These are phyloP conservation scores for Bujurquina vittata DNA, from an alignment of 2,113 vertebrate genomes.

Conservation along the genomic window DNA sequence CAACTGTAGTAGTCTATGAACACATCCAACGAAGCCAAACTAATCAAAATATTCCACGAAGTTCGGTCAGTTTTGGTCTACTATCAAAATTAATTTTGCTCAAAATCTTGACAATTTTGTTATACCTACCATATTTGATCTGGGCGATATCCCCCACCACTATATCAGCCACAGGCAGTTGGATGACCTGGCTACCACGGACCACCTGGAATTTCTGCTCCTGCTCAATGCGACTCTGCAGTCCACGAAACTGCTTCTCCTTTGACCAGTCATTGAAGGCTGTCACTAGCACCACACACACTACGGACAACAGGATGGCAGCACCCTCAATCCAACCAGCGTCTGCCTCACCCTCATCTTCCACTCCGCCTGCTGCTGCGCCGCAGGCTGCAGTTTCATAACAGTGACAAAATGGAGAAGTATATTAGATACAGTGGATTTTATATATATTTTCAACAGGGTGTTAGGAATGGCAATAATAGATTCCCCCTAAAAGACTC, in stretches of 20 bases:
- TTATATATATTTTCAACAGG: no score
- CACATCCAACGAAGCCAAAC: not conserved
- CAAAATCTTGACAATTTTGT: not conserved
- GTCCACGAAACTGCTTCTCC: conserved; percentile 97
- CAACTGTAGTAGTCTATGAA: not conserved
- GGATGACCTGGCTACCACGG: conserved; percentile 91
- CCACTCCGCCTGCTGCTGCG: conserved; percentile 81
- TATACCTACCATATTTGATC: conserved; percentile 92
- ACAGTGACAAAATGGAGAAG: not conserved
- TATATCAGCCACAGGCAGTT: conserved; percentile 95
- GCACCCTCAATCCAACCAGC: conserved; percentile 99
- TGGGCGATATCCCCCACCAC: conserved; percentile 97
- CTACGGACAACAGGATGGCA: conserved; percentile 95
- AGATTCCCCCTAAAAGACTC: no score
- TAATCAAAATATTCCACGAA: not conserved
- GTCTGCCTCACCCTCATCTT: conserved; percentile 94
- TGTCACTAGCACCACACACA: conserved; percentile 96
- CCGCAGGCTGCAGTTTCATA: conserved; percentile 84
- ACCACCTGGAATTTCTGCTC: conserved; percentile 98
- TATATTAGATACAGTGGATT: no score
- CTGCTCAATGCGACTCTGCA: conserved; percentile 99
- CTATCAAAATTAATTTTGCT: not conserved
- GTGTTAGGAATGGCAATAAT: no score
- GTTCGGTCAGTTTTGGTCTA: not conserved
- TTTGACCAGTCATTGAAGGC: conserved; percentile 99